Evolutionary conservation across 2,888 invertebrate species (phyloP).

Genomic region (Callinectes sapidus): DNA sequence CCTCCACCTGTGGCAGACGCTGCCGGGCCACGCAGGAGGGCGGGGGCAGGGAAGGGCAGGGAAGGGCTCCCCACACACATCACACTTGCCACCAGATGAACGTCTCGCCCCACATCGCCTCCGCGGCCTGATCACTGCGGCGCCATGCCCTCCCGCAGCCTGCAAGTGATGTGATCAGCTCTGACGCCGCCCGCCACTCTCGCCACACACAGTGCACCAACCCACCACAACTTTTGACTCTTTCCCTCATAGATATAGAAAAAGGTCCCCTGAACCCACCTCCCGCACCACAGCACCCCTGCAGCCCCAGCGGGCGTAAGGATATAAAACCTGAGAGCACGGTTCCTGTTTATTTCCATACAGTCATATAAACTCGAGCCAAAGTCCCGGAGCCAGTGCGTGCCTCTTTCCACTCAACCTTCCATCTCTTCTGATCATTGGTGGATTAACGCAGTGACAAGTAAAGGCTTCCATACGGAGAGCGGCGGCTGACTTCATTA

Average conservation of each 20-base stretch:
- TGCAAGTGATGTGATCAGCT: neutral
- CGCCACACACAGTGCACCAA: neutral
- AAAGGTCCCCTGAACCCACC: neutral
- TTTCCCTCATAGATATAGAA: neutral
- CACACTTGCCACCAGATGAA: neutral
- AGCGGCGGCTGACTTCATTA: too few species aligned
- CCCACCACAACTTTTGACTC: neutral
- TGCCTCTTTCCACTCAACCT: too few species aligned
- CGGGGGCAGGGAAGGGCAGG: neutral
- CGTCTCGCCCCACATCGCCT: neutral
- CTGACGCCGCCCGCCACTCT: slow-evolving; percentile 22
- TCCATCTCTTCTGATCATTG: too few species aligned
- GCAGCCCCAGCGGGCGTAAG: neutral
- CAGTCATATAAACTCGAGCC: neutral
- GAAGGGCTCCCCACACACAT: slow-evolving; percentile 39
- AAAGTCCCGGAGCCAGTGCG: too few species aligned
- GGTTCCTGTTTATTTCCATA: neutral
- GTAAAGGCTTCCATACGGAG: too few species aligned
- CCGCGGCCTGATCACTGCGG: neutral
- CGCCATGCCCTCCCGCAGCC: slow-evolving; percentile 26
- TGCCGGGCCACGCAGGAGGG: slow-evolving; percentile 22
- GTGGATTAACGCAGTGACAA: too few species aligned
- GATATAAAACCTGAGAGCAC: neutral
- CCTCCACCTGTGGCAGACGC: slow-evolving; percentile 51
- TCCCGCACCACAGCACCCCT: neutral